These are phyloP conservation scores for Poeciliopsis gracilis DNA, from an alignment of 2,797 vertebrate species.

Conservation along the genomic window DNA sequence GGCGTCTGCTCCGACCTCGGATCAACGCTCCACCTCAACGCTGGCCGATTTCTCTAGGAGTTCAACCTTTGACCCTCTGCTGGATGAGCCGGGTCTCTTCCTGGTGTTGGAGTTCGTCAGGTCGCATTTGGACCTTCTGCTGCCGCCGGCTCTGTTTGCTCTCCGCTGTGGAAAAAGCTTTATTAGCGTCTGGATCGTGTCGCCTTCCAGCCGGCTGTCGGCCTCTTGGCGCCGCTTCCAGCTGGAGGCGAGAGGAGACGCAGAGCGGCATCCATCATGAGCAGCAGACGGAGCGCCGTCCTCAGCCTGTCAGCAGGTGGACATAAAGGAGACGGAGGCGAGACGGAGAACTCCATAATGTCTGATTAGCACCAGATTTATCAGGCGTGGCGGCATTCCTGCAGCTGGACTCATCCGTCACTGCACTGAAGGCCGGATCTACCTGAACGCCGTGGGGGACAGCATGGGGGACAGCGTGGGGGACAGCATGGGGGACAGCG, in stretches of 20 bases:
- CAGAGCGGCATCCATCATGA: neutral
- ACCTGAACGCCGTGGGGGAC: neutral
- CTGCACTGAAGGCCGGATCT: neutral
- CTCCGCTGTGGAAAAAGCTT: constrained; percentile 23
- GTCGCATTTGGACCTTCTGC: neutral
- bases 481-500: too few species aligned
- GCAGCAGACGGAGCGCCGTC: neutral
- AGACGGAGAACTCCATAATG: neutral
- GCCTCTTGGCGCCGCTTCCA: neutral
- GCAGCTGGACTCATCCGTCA: neutral
- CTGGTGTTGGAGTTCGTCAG: neutral
- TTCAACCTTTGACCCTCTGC: neutral
- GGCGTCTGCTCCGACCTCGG: neutral
- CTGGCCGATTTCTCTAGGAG: neutral
- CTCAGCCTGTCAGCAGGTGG: neutral
- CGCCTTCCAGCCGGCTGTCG: constrained; percentile 20
- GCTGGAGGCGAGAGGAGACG: neutral
- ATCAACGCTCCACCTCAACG: neutral
- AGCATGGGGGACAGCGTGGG: accelerated
- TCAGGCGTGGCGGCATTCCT: neutral
- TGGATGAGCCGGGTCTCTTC: neutral
- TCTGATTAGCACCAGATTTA: constrained; percentile 19
- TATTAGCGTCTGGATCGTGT: constrained; percentile 22
- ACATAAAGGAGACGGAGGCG: neutral
- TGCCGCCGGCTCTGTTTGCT: constrained; percentile 23